Evolutionary conservation across 2,888 invertebrate genomes (phyloP).

Genomic region (Volucella inanis): DNA sequence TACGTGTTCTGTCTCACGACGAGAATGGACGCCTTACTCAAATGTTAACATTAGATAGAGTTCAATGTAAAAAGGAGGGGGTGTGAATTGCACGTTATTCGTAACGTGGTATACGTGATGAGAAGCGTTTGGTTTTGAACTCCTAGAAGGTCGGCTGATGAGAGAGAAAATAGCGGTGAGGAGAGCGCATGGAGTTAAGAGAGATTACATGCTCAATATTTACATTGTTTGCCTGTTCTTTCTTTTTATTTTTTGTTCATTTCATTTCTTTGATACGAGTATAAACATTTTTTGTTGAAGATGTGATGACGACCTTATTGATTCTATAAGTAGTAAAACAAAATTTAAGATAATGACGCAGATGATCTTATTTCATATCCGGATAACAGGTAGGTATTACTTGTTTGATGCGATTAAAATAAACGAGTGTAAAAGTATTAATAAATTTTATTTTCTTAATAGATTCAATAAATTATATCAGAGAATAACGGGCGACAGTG

Average conservation of each 20-base stretch:
- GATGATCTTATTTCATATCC: neutral
- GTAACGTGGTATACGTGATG: constrained; percentile 31
- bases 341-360: constrained; percentile 3
- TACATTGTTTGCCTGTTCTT: constrained; percentile 11
- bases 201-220: constrained; percentile 2
- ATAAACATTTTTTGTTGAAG: too few relatives aligned
- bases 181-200: neutral
- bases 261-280: neutral
- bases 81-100: constrained; percentile 45
- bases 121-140: constrained; percentile 52
- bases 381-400: constrained; percentile 45
- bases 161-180: neutral
- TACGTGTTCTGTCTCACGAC: constrained; percentile 65
- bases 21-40: constrained; percentile 45
- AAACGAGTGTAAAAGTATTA: neutral
- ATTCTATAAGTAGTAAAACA: neutral
- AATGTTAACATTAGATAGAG: constrained; percentile 62
- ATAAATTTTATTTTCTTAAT: neutral
- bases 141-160: constrained; percentile 44
- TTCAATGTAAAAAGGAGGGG: constrained; percentile 50
- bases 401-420: neutral
- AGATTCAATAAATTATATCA: neutral
- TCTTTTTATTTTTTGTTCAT: neutral
- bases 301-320: neutral
- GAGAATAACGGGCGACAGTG: neutral